A percentile compares a stretch with the other conserved stretches of the same genome.
phyloP scores from a whole-genome alignment of 2,888 invertebrate genomes.

The Macrophya alboannulata region DNA sequence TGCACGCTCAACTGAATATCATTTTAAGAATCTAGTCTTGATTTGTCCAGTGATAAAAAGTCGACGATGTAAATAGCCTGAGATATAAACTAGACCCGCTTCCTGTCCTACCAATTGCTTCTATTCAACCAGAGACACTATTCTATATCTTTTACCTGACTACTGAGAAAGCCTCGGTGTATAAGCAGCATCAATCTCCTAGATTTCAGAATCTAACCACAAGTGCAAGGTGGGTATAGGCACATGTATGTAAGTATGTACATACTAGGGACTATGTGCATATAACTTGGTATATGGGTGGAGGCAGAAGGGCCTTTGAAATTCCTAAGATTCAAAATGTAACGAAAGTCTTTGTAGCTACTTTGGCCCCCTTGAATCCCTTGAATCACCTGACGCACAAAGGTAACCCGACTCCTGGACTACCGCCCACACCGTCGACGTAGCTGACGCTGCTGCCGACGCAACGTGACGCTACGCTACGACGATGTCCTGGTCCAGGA shows the following conservation, averaged over 20 bases:
- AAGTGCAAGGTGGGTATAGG: constrained; percentile 18
- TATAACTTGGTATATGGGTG: background rate
- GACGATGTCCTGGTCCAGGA: constrained; percentile 33
- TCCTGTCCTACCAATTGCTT: constrained; percentile 54
- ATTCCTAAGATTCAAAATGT: constrained; percentile 58
- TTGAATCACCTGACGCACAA: constrained; percentile 60
- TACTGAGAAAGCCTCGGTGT: background rate
- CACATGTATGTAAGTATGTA: background rate
- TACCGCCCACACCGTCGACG: constrained; percentile 52
- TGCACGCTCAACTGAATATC: constrained; percentile 1
- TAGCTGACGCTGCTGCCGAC: constrained; percentile 60
- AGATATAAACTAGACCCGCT: constrained; percentile 51
- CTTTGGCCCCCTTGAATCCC: constrained; percentile 45
- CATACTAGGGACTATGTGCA: background rate
- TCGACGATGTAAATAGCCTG: constrained; percentile 41
- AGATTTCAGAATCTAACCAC: constrained; percentile 22
- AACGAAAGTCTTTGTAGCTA: constrained; percentile 55
- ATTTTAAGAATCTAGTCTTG: constrained; percentile 19
- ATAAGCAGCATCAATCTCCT: constrained; percentile 30
- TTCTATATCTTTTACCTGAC: constrained; percentile 11
- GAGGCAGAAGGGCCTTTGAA: constrained; percentile 24
- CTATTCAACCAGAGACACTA: constrained; percentile 38
- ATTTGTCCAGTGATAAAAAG: constrained; percentile 40
- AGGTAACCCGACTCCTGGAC: constrained; percentile 60
- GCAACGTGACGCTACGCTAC: constrained; percentile 52